Conservation (phyloP, 2,113 vertebrate genomes). For the Ochotona princeps region DNA sequence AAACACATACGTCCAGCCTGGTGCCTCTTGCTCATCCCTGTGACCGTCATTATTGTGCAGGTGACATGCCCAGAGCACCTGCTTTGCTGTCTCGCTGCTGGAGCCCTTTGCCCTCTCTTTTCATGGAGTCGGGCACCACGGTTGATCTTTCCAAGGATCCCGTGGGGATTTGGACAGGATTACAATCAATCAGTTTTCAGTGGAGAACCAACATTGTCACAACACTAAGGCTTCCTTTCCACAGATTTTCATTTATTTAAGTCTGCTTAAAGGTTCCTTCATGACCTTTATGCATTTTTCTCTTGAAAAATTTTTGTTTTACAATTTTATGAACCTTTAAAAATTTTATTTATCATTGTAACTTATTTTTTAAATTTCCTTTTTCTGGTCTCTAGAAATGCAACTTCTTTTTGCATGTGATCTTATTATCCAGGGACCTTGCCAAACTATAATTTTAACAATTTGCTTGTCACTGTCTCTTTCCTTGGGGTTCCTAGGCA, state of each 20-base stretch:
- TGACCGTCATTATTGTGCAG: not conserved
- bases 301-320: not conserved
- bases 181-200: not conserved
- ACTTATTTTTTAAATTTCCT: conserved; percentile 10
- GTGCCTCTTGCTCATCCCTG: not conserved
- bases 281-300: not conserved
- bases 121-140: not conserved
- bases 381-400: not conserved
- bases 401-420: not conserved
- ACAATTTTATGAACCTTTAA: not conserved
- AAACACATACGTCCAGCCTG: too few relatives aligned
- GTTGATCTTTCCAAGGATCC: not conserved
- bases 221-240: too few relatives aligned
- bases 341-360: not conserved
- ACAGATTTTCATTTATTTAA: not conserved
- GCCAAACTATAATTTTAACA: not conserved
- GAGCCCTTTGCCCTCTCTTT: not conserved
- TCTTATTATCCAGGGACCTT: not conserved
- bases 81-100: not conserved
- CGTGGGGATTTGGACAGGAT: not conserved
- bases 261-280: not conserved
- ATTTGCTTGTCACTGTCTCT: conserved; percentile 12
- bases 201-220: not conserved
- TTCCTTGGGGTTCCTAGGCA: not conserved
- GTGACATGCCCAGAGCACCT: too few relatives aligned